Evolutionary conservation across 2,888 invertebrate species (phyloP).

Genomic region (Dynastes hyllus): DNA sequence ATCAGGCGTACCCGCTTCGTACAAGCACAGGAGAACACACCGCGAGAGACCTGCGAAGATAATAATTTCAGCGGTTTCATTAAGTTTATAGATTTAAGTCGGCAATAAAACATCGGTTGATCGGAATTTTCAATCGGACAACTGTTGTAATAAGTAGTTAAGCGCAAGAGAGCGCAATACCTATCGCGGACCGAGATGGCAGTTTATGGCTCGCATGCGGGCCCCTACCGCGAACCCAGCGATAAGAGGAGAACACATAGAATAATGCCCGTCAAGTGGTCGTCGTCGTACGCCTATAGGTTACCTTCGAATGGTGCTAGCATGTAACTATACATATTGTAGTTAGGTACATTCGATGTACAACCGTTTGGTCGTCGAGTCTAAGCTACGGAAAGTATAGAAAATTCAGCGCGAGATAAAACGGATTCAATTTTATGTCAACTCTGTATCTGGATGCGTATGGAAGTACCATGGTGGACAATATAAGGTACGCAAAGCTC

Average conservation of each 20-base stretch:
- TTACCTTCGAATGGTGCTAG: too few species aligned
- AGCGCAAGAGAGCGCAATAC: conserved; percentile 43
- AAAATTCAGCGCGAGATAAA: conserved; percentile 17
- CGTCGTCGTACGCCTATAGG: neutral
- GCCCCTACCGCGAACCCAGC: conserved; percentile 53
- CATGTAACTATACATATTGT: neutral
- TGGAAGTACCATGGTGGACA: too few species aligned
- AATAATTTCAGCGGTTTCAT: conserved; percentile 51
- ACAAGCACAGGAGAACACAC: neutral
- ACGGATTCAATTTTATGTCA: conserved; percentile 17
- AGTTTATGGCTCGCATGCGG: conserved; percentile 57
- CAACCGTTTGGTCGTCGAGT: neutral
- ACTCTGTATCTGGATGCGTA: neutral
- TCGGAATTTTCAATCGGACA: conserved; percentile 56
- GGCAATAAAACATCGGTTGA: conserved; percentile 54
- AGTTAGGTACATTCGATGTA: too few species aligned
- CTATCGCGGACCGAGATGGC: conserved; percentile 53
- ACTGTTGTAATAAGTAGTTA: conserved; percentile 56
- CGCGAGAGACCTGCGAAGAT: conserved; percentile 15
- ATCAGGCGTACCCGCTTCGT: too few species aligned
- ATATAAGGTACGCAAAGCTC: too few species aligned
- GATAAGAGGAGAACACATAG: conserved; percentile 52
- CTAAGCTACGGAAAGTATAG: neutral
- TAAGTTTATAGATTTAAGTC: conserved; percentile 53
- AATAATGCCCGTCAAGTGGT: neutral